Evolutionary conservation across 2,113 vertebrate species (phyloP).

Genomic region (Zosterops lateralis): DNA sequence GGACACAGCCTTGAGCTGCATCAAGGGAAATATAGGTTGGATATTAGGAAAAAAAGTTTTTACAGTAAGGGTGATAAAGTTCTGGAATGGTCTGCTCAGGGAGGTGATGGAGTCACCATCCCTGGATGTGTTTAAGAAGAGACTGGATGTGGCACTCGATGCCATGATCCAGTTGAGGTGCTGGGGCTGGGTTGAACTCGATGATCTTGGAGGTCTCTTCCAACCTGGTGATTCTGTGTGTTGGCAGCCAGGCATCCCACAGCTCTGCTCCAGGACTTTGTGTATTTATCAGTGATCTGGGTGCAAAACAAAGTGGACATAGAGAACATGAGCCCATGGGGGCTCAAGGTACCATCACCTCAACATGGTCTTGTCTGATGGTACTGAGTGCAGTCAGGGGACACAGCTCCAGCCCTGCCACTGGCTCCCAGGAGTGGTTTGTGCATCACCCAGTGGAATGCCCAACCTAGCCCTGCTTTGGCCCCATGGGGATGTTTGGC

Average conservation of each 20-base stretch:
- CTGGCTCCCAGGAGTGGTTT: background rate
- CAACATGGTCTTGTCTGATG: rapidly evolving
- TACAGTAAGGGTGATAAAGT: background rate
- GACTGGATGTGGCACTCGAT: background rate
- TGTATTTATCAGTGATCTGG: background rate
- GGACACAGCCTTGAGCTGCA: background rate
- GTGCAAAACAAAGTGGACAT: background rate
- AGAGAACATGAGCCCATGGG: background rate
- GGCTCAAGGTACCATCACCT: background rate
- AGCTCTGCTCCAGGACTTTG: background rate
- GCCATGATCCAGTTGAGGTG: background rate
- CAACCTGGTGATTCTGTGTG: background rate
- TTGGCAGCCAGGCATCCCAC: background rate
- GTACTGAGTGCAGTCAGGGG: background rate
- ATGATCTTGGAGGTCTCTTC: background rate
- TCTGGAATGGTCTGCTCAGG: background rate
- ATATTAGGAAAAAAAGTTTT: background rate
- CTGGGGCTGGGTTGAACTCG: background rate
- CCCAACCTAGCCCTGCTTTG: background rate
- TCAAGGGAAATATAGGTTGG: background rate
- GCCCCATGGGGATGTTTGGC: rapidly evolving
- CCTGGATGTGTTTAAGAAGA: background rate
- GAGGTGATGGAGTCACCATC: background rate
- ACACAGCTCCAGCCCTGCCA: background rate
- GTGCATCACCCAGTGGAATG: background rate